These are phyloP conservation scores for Enoplosus armatus DNA, from an alignment of 2,797 vertebrate genomes.

Conservation along the genomic window DNA sequence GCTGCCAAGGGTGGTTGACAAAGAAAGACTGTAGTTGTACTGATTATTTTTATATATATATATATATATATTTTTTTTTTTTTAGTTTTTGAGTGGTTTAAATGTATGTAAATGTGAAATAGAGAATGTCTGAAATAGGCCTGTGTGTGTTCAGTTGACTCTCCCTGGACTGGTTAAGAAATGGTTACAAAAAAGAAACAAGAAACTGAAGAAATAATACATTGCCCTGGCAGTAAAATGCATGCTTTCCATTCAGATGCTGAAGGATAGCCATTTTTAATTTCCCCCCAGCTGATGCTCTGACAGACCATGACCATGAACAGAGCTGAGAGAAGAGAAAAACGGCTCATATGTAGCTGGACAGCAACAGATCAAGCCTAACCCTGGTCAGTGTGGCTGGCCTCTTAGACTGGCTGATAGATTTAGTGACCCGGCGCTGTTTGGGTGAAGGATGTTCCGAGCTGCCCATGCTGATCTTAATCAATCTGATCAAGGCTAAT, in stretches of 20 bases:
- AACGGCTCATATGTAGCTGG: neutral
- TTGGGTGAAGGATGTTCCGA: slow-evolving; percentile 54
- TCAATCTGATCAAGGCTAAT: slow-evolving; percentile 79
- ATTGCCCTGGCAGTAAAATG: neutral
- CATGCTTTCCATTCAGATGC: neutral
- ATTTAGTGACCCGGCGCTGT: slow-evolving; percentile 46
- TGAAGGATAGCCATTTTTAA: slow-evolving; percentile 4
- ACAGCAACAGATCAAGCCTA: slow-evolving; percentile 34
- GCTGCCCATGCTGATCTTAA: slow-evolving; percentile 59
- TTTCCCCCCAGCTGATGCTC: slow-evolving; percentile 5
- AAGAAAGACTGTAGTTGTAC: neutral
- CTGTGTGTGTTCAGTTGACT: neutral
- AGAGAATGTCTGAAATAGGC: neutral
- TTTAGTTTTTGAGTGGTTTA: neutral
- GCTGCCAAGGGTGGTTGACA: neutral
- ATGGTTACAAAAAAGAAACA: neutral
- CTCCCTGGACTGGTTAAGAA: neutral
- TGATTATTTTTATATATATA: too few species aligned
- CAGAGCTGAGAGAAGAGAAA: neutral
- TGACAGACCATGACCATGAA: slow-evolving; percentile 9
- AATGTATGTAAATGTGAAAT: neutral
- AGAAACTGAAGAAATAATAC: neutral
- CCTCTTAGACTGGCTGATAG: slow-evolving; percentile 39
- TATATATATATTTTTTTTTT: too few species aligned
- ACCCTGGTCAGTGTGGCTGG: slow-evolving; percentile 7